Percentiles rank a stretch among this genome's conserved stretches.
phyloP scores from a whole-genome alignment of 2,113 vertebrate genomes.

The Hylia prasina region DNA sequence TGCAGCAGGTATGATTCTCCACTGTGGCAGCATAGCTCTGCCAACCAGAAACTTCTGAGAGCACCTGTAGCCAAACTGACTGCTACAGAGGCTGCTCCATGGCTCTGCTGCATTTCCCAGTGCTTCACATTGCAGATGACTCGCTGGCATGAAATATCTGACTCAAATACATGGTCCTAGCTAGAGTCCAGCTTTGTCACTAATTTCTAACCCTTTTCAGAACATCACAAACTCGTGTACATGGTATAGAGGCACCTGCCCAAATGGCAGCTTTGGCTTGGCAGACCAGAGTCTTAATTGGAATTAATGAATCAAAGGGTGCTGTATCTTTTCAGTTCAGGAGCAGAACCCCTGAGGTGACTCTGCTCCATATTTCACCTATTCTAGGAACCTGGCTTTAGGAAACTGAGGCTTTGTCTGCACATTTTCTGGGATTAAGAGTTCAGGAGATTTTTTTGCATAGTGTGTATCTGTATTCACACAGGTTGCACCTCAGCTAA shows the following conservation, averaged over 20 bases:
- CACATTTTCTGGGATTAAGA: neutral
- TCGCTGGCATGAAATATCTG: neutral
- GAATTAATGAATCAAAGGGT: neutral
- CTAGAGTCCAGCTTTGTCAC: neutral
- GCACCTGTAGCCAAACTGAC: neutral
- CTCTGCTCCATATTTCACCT: neutral
- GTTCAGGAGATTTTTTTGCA: neutral
- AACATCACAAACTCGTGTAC: rapidly evolving
- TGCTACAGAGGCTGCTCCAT: neutral
- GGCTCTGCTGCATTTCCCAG: neutral
- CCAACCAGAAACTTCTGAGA: neutral
- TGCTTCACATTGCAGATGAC: neutral
- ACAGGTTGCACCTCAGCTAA: neutral
- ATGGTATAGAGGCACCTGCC: neutral
- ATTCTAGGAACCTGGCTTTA: neutral
- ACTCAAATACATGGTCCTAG: neutral
- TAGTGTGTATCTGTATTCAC: neutral
- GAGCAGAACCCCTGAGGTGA: neutral
- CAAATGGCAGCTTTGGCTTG: neutral
- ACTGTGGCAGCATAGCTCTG: neutral
- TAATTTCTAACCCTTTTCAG: neutral
- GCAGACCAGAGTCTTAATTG: neutral
- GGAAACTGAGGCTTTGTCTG: neutral
- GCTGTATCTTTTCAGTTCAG: neutral
- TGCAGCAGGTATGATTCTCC: neutral